Evolutionary conservation across 64 coral and sea anemone genomes (phyloP).

Genomic region (Montipora sp.): DNA sequence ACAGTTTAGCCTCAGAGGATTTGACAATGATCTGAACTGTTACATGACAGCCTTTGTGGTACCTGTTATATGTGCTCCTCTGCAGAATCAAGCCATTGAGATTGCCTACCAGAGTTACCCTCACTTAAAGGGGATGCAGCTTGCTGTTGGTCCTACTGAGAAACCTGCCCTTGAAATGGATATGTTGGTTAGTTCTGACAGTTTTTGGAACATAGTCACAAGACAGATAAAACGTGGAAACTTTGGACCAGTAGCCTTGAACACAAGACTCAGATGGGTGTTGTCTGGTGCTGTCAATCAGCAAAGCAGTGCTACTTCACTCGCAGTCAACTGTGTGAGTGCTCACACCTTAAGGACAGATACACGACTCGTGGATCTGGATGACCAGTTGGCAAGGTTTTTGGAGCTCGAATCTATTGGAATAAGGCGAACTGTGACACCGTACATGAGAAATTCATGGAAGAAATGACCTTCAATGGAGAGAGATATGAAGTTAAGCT

Average conservation of each 20-base stretch:
- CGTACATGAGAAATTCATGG: too few species aligned
- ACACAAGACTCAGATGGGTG: background rate
- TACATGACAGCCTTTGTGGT: background rate
- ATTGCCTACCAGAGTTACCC: background rate
- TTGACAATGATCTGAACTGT: background rate
- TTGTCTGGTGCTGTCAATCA: too few species aligned
- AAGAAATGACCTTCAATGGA: too few species aligned
- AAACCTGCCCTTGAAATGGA: background rate
- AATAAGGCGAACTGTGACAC: too few species aligned
- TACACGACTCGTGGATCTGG: too few species aligned
- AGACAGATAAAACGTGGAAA: background rate
- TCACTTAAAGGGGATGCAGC: background rate
- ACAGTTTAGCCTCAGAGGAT: background rate
- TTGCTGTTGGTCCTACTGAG: background rate
- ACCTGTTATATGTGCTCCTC: background rate
- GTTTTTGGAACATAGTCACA: background rate
- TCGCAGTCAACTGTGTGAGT: background rate
- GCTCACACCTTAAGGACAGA: background rate
- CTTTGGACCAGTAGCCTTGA: background rate
- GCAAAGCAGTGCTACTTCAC: background rate
- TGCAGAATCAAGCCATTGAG: background rate
- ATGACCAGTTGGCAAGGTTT: too few species aligned
- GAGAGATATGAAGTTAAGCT: too few species aligned
- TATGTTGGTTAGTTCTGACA: background rate
- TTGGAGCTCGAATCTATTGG: too few species aligned